phyloP scores from a whole-genome alignment of 2,797 vertebrate species.

The Prionace glauca region DNA sequence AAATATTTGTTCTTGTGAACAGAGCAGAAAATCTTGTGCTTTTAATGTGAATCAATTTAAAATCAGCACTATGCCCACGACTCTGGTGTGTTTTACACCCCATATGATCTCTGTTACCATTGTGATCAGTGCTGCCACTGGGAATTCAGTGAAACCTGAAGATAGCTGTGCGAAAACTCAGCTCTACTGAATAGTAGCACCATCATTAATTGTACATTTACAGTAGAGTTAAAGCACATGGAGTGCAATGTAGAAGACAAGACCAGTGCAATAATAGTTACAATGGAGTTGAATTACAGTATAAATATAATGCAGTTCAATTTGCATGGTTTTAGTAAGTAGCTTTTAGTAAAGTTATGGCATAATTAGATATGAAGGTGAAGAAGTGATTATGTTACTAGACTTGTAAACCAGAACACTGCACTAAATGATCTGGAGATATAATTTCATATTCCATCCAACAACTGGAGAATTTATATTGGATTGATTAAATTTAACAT shows the following conservation, averaged over 20 bases:
- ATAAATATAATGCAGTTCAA: not conserved
- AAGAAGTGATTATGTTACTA: too few relatives aligned
- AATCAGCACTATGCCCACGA: not conserved
- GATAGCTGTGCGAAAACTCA: not conserved
- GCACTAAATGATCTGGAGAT: not conserved
- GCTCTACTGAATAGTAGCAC: not conserved
- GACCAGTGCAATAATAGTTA: not conserved
- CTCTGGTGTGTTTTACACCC: not conserved
- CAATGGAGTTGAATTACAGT: not conserved
- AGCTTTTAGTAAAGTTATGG: not conserved
- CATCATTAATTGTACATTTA: not conserved
- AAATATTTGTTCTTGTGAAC: not conserved
- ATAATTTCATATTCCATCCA: not conserved
- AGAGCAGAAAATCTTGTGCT: not conserved
- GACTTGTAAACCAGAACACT: not conserved
- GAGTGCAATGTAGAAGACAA: too few relatives aligned
- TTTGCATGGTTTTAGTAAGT: too few relatives aligned
- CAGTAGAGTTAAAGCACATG: not conserved
- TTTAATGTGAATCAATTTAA: not conserved
- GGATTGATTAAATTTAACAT: not conserved
- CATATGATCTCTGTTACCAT: not conserved
- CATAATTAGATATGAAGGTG: not conserved
- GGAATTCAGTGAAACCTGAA: not conserved
- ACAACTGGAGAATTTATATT: not conserved
- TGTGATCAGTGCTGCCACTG: not conserved